These are phyloP conservation scores for Subacronicta megacephala DNA, from an alignment of 2,888 invertebrate species.

Conservation along the genomic window DNA sequence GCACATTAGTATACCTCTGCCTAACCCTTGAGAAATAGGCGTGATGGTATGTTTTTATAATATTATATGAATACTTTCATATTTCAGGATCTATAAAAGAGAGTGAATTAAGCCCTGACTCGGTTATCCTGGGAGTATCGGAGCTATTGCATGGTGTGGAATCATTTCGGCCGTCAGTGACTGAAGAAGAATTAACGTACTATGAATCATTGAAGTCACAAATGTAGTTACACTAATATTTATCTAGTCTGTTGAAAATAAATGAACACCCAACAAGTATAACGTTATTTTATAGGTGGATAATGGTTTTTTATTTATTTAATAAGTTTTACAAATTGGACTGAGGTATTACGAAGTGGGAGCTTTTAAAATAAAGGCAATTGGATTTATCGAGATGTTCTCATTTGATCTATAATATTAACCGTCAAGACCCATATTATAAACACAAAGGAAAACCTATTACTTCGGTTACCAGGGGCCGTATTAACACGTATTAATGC, in stretches of 20 bases:
- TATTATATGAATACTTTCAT: slow-evolving; percentile 9
- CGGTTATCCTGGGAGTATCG: slow-evolving; percentile 90
- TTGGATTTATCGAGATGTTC: neutral
- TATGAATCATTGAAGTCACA: slow-evolving; percentile 88
- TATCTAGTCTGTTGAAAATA: slow-evolving; percentile 28
- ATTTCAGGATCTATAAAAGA: slow-evolving; percentile 85
- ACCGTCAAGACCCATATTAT: too few relatives aligned
- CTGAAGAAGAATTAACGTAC: slow-evolving; percentile 91
- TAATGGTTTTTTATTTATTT: slow-evolving; percentile 11
- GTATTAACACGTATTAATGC: too few relatives aligned
- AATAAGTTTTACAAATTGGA: slow-evolving; percentile 10
- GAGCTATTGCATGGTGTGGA: slow-evolving; percentile 91
- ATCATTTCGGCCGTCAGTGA: slow-evolving; percentile 92
- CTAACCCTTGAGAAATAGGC: too few relatives aligned
- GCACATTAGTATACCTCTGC: too few relatives aligned
- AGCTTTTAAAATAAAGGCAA: slow-evolving; percentile 26
- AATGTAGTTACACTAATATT: slow-evolving; percentile 63
- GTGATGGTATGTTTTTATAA: too few relatives aligned
- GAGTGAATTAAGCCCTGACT: slow-evolving; percentile 85
- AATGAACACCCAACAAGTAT: neutral
- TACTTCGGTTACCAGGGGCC: too few relatives aligned
- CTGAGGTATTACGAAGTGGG: slow-evolving; percentile 22
- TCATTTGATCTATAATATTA: too few relatives aligned
- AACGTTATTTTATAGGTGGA: neutral
- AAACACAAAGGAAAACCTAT: too few relatives aligned